These are phyloP conservation scores for human (Homo sapiens) DNA, from an alignment of 2,113 vertebrate genomes.

Conservation along the genomic window DNA sequence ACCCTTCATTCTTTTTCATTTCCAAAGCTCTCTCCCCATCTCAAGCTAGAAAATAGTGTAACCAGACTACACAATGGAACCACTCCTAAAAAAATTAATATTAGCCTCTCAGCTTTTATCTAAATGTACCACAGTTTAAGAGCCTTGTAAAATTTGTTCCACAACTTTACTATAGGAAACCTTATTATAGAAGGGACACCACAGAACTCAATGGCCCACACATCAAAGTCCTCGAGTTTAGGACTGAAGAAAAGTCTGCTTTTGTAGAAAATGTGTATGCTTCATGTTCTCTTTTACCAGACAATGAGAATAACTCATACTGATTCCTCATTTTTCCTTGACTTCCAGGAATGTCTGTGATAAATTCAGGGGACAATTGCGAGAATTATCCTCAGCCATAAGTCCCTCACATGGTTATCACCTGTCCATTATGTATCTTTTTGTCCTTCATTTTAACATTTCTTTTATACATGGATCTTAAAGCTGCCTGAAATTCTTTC, in stretches of 20 bases:
- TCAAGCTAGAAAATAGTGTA: neutral
- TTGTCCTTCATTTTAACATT: neutral
- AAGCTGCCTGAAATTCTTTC: neutral
- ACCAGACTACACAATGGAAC: neutral
- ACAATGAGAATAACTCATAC: neutral
- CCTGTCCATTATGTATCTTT: neutral
- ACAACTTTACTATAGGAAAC: neutral
- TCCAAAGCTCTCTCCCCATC: neutral
- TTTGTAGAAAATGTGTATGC: neutral
- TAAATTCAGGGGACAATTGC: neutral
- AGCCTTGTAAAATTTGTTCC: neutral
- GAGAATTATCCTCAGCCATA: neutral
- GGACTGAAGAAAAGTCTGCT: neutral
- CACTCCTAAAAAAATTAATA: neutral
- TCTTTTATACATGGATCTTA: conserved; percentile 15
- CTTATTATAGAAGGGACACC: neutral
- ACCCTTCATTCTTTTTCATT: neutral
- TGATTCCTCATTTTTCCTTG: neutral
- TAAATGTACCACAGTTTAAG: neutral
- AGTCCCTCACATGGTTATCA: neutral
- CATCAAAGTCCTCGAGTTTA: neutral
- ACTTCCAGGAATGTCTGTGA: neutral
- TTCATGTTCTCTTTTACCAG: neutral
- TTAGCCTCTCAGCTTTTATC: neutral
- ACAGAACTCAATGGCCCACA: neutral